Evolutionary conservation across 2,888 invertebrate species (phyloP), one percentile per base, ranked within the genome.

Genomic region (Pristionchus mayeri): DNA sequence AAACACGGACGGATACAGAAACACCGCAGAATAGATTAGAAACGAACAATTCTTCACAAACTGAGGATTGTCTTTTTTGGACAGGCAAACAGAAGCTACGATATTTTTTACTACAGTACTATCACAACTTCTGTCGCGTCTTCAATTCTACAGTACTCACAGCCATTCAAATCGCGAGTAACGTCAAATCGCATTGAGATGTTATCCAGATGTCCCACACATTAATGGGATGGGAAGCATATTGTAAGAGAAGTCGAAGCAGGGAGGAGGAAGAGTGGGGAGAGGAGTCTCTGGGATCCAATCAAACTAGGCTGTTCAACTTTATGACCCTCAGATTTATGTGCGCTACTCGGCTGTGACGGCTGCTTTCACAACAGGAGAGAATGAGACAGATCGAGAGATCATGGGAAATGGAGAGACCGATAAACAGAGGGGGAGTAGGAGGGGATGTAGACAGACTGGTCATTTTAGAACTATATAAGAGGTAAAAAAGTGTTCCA

Each of bases 291-390:
- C 71, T 63, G 71, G 71, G 71, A 37, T 9, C 71, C 71, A 71
- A 71, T 71, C 71, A 71, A 71, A 71, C 63, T 71, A 71, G 71
- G 71, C 71, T 71, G 71, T 71, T 71, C 71, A 71, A 71, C 71
- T 71, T 71, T 71, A 71, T 71, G 71, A 71, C 40, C 71, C 71
- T n/a, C 24, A n/a, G 71, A 71, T 71, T 71, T 71, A 71, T 71
- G 71, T 27, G 16, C 71, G 30, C 63, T 60, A 16, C 27, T 16
- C 21, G 57, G 24, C n/a, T n/a, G 63, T 21, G 54, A 54, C 16
- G 54, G 63, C 27, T 18, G 34, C n/a, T 18, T 34, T 63, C 63
- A 63, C 63, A 37, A 63, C 63, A 63, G 54, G 21, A 21, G 9
- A 3, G 24, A 52, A 24, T 54, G 54, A 54, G 54, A n/a, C 3